Percentiles rank a stretch among this genome's conserved stretches.
Conservation (phyloP, 2,113 vertebrate genomes). For the Notothenia coriiceps region DNA sequence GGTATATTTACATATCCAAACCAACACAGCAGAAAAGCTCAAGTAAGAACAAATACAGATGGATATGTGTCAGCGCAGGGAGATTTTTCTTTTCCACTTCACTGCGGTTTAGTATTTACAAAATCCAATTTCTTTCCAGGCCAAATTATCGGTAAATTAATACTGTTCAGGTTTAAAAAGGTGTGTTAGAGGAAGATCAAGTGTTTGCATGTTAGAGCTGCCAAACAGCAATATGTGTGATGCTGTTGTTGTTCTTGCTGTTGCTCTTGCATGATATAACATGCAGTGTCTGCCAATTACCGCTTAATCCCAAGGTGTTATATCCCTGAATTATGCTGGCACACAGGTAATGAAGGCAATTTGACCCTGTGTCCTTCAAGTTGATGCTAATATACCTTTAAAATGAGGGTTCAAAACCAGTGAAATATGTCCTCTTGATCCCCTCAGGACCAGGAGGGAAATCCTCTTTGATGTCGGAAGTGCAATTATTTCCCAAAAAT, state of each 20-base stretch:
- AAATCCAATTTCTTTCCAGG: background rate
- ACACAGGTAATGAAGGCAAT: slow-evolving; percentile 8
- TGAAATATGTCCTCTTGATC: background rate
- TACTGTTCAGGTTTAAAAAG: slow-evolving; percentile 18
- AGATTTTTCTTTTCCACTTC: background rate
- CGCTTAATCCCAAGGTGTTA: slow-evolving; percentile 24
- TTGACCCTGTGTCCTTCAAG: slow-evolving; percentile 1
- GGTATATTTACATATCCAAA: slow-evolving; percentile 32
- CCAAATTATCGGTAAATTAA: slow-evolving; percentile 2
- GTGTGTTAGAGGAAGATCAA: background rate
- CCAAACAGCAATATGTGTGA: slow-evolving; percentile 22
- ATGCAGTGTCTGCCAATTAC: slow-evolving; percentile 59
- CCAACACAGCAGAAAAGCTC: slow-evolving; percentile 11
- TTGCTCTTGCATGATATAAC: slow-evolving; percentile 36
- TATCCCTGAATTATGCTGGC: slow-evolving; percentile 32
- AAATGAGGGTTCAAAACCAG: slow-evolving; percentile 14
- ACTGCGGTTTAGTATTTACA: background rate
- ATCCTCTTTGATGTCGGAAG: slow-evolving; percentile 5
- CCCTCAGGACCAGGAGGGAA: background rate
- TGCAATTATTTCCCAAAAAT: slow-evolving; percentile 23
- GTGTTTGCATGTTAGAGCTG: slow-evolving; percentile 14
- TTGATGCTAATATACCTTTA: slow-evolving; percentile 2
- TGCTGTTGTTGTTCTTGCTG: slow-evolving; percentile 42
- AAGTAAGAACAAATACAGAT: slow-evolving; percentile 7
- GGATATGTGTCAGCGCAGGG: slow-evolving; percentile 3